Evolutionary conservation across 2,113 vertebrate genomes (phyloP).

Genomic region (Spilogale gracilis): DNA sequence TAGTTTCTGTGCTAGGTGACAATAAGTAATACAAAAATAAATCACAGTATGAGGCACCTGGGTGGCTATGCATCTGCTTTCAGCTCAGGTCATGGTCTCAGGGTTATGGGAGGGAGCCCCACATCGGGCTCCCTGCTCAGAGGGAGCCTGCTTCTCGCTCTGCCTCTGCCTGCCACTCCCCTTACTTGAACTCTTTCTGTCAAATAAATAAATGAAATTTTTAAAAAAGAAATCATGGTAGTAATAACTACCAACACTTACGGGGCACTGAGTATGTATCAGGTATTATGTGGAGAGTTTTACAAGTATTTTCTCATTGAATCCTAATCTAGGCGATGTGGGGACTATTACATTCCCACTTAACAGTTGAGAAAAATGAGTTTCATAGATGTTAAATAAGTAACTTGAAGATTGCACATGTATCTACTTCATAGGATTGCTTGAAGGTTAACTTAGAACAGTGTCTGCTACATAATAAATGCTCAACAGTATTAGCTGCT

Average conservation of each 20-base stretch:
- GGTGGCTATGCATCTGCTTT: neutral
- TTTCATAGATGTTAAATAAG: slow-evolving; percentile 7
- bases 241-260: neutral
- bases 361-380: slow-evolving; percentile 5
- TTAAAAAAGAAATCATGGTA: slow-evolving; percentile 9
- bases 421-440: neutral
- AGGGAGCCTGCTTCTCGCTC: no score
- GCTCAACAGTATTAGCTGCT: neutral
- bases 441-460: slow-evolving; percentile 22
- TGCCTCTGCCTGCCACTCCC: no score
- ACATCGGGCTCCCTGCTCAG: no score
- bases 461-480: slow-evolving; percentile 31
- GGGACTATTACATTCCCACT: neutral
- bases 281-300: neutral
- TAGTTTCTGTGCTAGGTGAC: slow-evolving; percentile 26
- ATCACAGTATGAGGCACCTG: neutral
- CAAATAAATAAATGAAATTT: no score
- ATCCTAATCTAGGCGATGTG: neutral
- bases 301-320: slow-evolving; percentile 26
- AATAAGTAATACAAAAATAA: slow-evolving; percentile 23
- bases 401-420: neutral
- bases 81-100: neutral
- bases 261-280: neutral
- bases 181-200: no score
- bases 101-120: neutral